Base-by-base conservation (phyloP, 2,113 vertebrate genomes). In the Myotis yumanensis region DNA sequence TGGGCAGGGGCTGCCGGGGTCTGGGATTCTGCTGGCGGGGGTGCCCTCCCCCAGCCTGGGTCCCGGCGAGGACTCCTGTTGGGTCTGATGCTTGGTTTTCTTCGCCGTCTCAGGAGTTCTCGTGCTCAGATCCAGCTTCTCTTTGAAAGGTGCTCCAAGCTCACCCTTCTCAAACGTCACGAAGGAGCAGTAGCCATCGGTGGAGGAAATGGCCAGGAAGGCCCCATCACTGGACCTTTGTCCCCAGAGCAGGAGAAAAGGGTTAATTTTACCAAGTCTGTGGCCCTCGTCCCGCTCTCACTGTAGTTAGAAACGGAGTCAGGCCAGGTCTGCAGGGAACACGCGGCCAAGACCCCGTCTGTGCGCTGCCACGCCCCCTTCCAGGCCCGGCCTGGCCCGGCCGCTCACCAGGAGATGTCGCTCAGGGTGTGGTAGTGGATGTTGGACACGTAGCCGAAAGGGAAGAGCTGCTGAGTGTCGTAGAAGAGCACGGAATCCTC, bases 401-500 rank as follows among this genome's bases (percentile, higher is more conserved):
- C 40, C 46, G 96, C 98, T 96, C 97, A 99, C 99, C 99, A 99
- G 14, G 99, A 99, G 59, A 99, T 98, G 84, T 99, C 99, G 80
- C 99, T 99, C 91, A 99, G 98, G 3, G 99, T 99, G 97, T 99
- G 99, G 97, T 99, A 99, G 95, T 99, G 99, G 96, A 99, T 99
- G 96, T 99, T 99, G 54, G 99, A 99, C 94, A 99, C 99, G 1
- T 99, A 99, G 95, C 99, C 99, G 15, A 99, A 99, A 0, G 99
- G 99, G 89, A 99, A 98, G 0, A 97, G 97, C 97, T 99, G 99
- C 96, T 99, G 99, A 0, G 99, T 99, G 92, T 99, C 99, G 28
- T 99, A 99, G 54, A 99, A 97, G 35, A 99, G 98, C 95, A 99
- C 98, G 0, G 99, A 99, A 97, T 99, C 99, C 94, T 99, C 99